Percentiles rank a stretch among this genome's conserved stretches.
phyloP scores from a whole-genome alignment of 2,797 vertebrate species.

The Argya squamiceps region DNA sequence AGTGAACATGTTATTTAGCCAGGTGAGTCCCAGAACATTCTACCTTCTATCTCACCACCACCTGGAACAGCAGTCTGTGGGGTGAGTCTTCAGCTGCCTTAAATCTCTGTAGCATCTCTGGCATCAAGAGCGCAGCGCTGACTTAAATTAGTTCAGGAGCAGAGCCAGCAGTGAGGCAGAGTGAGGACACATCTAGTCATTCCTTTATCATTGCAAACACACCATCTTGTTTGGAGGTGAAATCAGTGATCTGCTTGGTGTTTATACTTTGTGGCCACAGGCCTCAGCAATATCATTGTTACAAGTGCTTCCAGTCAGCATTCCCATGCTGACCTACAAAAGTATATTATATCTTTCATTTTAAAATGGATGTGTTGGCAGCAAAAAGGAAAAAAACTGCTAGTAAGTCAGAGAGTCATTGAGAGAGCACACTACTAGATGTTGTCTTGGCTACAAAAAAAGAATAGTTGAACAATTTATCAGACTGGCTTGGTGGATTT shows the following conservation, averaged over 20 bases:
- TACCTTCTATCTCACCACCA: neutral
- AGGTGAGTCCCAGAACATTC: neutral
- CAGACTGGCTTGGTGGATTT: neutral
- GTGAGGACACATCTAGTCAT: neutral
- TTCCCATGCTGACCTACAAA: neutral
- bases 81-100: neutral
- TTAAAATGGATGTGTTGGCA: neutral
- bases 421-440: neutral
- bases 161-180: neutral
- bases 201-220: neutral
- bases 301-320: neutral
- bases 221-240: fast-evolving
- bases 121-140: fast-evolving
- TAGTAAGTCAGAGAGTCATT: neutral
- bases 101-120: neutral
- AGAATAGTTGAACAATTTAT: neutral
- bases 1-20: neutral
- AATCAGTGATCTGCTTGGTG: neutral
- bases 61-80: neutral
- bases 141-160: neutral
- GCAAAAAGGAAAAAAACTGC: neutral
- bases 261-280: neutral
- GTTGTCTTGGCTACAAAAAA: neutral
- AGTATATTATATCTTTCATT: neutral
- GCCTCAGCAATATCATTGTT: neutral